Conservation (phyloP, 2,888 invertebrate species). For the Serripes groenlandicus region DNA sequence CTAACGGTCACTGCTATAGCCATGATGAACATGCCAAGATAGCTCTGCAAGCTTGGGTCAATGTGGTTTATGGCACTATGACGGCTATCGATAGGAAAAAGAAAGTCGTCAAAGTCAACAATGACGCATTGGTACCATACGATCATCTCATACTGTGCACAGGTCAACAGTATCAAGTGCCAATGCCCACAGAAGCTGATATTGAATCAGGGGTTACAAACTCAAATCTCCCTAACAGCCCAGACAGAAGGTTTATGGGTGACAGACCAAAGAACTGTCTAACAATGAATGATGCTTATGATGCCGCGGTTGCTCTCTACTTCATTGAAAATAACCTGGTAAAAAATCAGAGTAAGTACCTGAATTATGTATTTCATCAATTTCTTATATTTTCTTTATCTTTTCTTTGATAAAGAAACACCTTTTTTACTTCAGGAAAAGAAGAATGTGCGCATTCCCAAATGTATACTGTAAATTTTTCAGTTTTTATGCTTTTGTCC, state of each 20-base stretch:
- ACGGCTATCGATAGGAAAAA: slow-evolving; percentile 84
- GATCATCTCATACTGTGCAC: slow-evolving; percentile 85
- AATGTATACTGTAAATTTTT: no score
- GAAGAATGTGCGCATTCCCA: no score
- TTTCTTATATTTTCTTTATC: no score
- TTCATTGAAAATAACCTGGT: slow-evolving; percentile 81
- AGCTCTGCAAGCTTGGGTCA: slow-evolving; percentile 90
- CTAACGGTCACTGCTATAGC: slow-evolving; percentile 81
- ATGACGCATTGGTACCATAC: slow-evolving; percentile 83
- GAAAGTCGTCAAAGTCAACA: slow-evolving; percentile 84
- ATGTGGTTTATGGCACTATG: slow-evolving; percentile 88
- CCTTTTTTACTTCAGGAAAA: no score
- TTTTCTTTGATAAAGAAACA: no score
- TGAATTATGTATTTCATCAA: not conserved
- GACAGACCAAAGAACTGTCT: slow-evolving; percentile 83
- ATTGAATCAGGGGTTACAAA: slow-evolving; percentile 71
- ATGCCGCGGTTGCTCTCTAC: slow-evolving; percentile 83
- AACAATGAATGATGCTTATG: slow-evolving; percentile 84
- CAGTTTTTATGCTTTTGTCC: no score
- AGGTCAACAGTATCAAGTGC: slow-evolving; percentile 85
- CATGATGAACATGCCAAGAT: slow-evolving; percentile 87
- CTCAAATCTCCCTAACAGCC: slow-evolving; percentile 72
- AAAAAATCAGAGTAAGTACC: slow-evolving; percentile 74
- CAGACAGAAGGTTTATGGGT: slow-evolving; percentile 75
- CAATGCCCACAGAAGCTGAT: slow-evolving; percentile 82